These are phyloP conservation scores for Drosophila meridiana DNA, from an alignment of 2,888 invertebrate species.

Conservation along the genomic window DNA sequence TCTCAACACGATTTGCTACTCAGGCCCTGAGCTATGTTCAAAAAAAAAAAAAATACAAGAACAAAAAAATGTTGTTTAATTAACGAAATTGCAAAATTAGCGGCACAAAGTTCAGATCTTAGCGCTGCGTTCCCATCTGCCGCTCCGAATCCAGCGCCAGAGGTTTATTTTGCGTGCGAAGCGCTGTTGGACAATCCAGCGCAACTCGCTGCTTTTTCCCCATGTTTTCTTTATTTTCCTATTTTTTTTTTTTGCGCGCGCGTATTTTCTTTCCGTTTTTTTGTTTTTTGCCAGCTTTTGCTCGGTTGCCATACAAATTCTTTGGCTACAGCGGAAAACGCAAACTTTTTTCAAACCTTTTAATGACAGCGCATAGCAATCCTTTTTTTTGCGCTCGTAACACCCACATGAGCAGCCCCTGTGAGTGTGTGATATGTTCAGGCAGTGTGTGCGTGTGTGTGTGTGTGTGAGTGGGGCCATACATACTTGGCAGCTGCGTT, in stretches of 20 bases:
- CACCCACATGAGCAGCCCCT: constrained; percentile 32
- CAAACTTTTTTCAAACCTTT: constrained; percentile 45
- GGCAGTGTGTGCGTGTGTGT: neutral
- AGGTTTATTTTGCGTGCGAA: constrained; percentile 22
- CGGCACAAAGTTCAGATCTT: constrained; percentile 38
- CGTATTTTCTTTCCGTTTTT: neutral
- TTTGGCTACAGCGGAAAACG: constrained; percentile 23
- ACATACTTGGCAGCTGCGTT: constrained; percentile 29
- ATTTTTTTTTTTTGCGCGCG: neutral
- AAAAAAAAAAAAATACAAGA: neutral
- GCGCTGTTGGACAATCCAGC: constrained; percentile 25
- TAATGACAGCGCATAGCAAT: constrained; percentile 43
- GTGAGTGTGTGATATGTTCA: constrained; percentile 21
- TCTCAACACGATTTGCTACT: constrained; percentile 51
- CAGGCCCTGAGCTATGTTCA: constrained; percentile 40
- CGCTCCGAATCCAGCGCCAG: neutral
- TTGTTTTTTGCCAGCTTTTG: constrained; percentile 4
- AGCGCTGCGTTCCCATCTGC: constrained; percentile 3
- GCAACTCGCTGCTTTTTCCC: constrained; percentile 3
- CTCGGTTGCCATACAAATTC: constrained; percentile 13
- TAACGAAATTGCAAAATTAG: constrained; percentile 57
- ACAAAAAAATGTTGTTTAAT: constrained; percentile 43
- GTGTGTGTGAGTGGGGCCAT: neutral
- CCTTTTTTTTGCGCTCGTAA: constrained; percentile 1
- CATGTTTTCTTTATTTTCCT: constrained; percentile 5